Evolutionary conservation across 2,888 invertebrate genomes (phyloP).

Genomic region (Physocephala rufipes): DNA sequence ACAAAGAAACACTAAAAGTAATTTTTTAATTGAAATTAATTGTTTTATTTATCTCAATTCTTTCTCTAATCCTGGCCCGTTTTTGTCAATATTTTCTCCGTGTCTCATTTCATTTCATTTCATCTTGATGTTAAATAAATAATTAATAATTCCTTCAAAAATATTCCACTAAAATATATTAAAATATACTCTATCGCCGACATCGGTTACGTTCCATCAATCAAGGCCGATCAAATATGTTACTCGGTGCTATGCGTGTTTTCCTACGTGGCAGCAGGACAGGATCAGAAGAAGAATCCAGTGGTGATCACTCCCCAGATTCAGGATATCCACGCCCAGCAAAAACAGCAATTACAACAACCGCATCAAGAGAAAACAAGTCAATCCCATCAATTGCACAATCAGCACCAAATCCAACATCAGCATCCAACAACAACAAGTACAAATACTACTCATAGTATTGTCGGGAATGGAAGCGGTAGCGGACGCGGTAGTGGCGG

Average conservation of each 20-base stretch:
- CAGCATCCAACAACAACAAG: conserved; percentile 19
- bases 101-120: not conserved
- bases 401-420: conserved; percentile 40
- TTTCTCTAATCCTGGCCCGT: not conserved
- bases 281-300: conserved; percentile 73
- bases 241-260: conserved; percentile 99
- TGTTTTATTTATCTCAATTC: not conserved
- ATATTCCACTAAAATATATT: conserved; percentile 16
- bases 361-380: conserved; percentile 50
- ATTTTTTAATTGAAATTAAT: too few species aligned
- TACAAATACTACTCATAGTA: too few species aligned
- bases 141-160: not conserved
- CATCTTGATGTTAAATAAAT: not conserved
- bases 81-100: not conserved
- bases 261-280: conserved; percentile 96
- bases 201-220: too few species aligned
- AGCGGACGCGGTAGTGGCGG: not conserved
- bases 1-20: too few species aligned
- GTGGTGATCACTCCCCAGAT: conserved; percentile 63
- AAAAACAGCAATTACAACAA: conserved; percentile 55
- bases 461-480: conserved; percentile 13
- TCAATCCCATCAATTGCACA: conserved; percentile 48
- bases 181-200: conserved; percentile 8
- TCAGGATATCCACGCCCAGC: conserved; percentile 63
- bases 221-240: conserved; percentile 97